Percentiles rank a stretch among this genome's conserved stretches.
Evolutionary conservation across 2,113 vertebrate species (phyloP).

Genomic region (Vulpes vulpes): DNA sequence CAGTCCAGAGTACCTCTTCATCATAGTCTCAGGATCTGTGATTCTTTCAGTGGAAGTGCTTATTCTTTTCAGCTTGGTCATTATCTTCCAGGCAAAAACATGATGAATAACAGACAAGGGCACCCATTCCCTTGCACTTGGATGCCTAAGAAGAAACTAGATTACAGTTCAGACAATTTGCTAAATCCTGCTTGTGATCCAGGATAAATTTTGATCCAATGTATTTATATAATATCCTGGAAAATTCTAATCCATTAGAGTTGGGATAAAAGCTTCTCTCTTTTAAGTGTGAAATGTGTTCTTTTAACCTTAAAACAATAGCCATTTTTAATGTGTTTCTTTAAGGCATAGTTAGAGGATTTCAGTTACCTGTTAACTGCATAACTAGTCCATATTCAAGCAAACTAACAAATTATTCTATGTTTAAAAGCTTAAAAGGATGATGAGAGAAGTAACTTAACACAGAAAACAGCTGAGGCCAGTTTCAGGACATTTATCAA

Average conservation of each 20-base stretch:
- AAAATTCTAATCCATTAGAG: slow-evolving; percentile 42
- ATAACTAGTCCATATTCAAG: slow-evolving; percentile 43
- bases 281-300: slow-evolving; percentile 55
- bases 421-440: slow-evolving; percentile 60
- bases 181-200: slow-evolving; percentile 33
- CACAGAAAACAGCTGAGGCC: slow-evolving; percentile 57
- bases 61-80: slow-evolving; percentile 44
- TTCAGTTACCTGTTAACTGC: slow-evolving; percentile 58
- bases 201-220: slow-evolving; percentile 50
- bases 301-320: slow-evolving; percentile 58
- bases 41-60: slow-evolving; percentile 41
- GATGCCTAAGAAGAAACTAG: slow-evolving; percentile 23
- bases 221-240: slow-evolving; percentile 45
- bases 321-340: slow-evolving; percentile 64
- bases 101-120: slow-evolving; percentile 24
- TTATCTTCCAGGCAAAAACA: slow-evolving; percentile 35
- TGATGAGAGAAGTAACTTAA: slow-evolving; percentile 62
- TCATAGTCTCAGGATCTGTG: slow-evolving; percentile 15
- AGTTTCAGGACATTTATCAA: slow-evolving; percentile 73
- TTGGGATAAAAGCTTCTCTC: slow-evolving; percentile 17
- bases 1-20: slow-evolving; percentile 10
- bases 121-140: background rate
- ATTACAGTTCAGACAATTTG: slow-evolving; percentile 13
- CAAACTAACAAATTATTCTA: slow-evolving; percentile 59
- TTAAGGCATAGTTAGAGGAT: slow-evolving; percentile 59